Conservation (phyloP, 2,797 vertebrate genomes). For the Gymnoscopelus microlampas region DNA sequence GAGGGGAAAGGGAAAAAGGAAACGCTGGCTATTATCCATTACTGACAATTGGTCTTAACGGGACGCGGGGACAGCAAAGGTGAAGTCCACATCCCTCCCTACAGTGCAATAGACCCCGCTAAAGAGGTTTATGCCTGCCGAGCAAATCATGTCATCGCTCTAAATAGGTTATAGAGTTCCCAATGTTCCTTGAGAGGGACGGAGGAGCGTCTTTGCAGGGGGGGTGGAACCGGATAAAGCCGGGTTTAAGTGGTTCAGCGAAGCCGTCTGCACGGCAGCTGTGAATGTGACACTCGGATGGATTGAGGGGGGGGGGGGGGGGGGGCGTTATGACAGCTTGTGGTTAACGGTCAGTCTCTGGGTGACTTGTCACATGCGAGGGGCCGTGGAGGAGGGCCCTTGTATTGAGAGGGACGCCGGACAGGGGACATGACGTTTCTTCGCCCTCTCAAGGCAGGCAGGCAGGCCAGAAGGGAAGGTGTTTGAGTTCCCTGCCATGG, state of each 20-base stretch:
- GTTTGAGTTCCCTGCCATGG: no score
- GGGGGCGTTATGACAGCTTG: no score
- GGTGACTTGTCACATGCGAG: no score
- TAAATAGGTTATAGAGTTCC: neutral
- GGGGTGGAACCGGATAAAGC: constrained; percentile 1
- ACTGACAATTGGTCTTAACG: constrained; percentile 63
- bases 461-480: no score
- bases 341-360: no score
- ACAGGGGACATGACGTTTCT: neutral
- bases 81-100: constrained; percentile 40
- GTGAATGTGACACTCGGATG: constrained; percentile 4
- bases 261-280: constrained; percentile 10
- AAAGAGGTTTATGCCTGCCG: constrained; percentile 40
- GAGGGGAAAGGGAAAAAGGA: constrained; percentile 9
- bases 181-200: neutral
- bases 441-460: neutral
- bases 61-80: constrained; percentile 42
- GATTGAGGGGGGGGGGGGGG: neutral
- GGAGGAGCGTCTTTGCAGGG: constrained; percentile 3
- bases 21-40: constrained; percentile 51
- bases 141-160: constrained; percentile 19
- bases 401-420: no score
- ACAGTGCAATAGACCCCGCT: constrained; percentile 34
- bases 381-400: no score
- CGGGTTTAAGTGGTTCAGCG: constrained; percentile 17